Conservation (phyloP, 2,113 vertebrate species). For the Caranx melampygus region DNA sequence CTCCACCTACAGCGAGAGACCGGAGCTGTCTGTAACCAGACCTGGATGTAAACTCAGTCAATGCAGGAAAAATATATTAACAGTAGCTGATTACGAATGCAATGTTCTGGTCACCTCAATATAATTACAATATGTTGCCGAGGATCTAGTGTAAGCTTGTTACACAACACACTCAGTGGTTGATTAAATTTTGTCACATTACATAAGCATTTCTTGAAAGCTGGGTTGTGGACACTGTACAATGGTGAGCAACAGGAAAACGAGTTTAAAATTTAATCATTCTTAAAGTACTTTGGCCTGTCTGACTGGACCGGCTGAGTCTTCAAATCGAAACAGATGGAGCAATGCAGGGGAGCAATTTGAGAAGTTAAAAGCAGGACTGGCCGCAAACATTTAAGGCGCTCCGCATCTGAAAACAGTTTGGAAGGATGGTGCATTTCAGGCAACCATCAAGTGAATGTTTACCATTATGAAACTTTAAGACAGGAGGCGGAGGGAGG, state of each 20-base stretch:
- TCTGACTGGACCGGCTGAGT: constrained; percentile 22
- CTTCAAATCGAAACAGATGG: constrained; percentile 36
- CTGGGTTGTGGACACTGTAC: constrained; percentile 1
- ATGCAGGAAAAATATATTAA: constrained; percentile 13
- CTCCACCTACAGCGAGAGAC: constrained; percentile 37
- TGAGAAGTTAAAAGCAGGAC: constrained; percentile 22
- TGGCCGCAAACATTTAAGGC: constrained; percentile 16
- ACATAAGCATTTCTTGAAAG: constrained; percentile 55
- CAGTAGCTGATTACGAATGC: constrained; percentile 28
- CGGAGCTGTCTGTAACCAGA: constrained; percentile 33
- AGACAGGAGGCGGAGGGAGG: constrained; percentile 3
- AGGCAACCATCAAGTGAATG: neutral
- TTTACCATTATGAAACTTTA: constrained; percentile 16
- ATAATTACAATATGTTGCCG: constrained; percentile 50
- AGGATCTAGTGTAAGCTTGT: constrained; percentile 41
- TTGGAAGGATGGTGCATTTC: neutral
- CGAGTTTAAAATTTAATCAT: constrained; percentile 64
- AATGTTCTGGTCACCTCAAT: constrained; percentile 35
- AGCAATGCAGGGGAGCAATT: constrained; percentile 5
- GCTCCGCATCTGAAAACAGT: constrained; percentile 10
- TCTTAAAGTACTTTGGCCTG: constrained; percentile 58
- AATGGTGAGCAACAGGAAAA: constrained; percentile 33
- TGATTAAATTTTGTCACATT: constrained; percentile 58
- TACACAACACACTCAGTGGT: constrained; percentile 54
- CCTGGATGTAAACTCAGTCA: constrained; percentile 15